phyloP scores from a whole-genome alignment of 2,797 vertebrate species.

The Eulemur mongoz region DNA sequence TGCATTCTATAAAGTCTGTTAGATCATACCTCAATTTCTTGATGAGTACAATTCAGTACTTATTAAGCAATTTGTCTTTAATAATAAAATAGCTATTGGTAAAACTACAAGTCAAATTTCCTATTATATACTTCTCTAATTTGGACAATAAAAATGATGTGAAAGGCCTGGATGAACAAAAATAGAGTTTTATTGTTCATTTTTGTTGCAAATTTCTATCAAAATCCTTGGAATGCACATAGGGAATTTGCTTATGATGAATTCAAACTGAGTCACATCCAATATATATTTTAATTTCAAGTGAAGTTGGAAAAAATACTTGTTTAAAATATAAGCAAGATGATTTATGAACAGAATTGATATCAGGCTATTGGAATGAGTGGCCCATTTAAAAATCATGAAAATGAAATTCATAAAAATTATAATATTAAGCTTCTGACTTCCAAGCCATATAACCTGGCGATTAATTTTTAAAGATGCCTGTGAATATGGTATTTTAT shows the following conservation, averaged over 20 bases:
- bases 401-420: neutral
- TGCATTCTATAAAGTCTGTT: neutral
- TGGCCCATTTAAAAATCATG: neutral
- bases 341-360: neutral
- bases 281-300: slow-evolving; percentile 26
- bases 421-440: neutral
- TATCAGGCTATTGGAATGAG: neutral
- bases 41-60: neutral
- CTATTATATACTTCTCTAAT: neutral
- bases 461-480: neutral
- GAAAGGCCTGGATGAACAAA: neutral
- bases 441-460: neutral
- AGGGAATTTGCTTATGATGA: neutral
- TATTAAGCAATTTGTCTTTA: neutral
- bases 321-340: neutral
- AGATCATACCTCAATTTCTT: neutral
- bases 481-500: neutral
- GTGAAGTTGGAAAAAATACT: neutral
- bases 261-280: neutral
- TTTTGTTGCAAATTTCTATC: neutral
- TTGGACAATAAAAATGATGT: neutral
- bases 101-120: neutral
- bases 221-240: neutral
- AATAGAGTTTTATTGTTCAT: neutral
- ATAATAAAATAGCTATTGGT: neutral